Percentiles rank a stretch among this genome's conserved stretches.
phyloP scores from a whole-genome alignment of 1,140 invertebrate species.

The Anastatus disparis region DNA sequence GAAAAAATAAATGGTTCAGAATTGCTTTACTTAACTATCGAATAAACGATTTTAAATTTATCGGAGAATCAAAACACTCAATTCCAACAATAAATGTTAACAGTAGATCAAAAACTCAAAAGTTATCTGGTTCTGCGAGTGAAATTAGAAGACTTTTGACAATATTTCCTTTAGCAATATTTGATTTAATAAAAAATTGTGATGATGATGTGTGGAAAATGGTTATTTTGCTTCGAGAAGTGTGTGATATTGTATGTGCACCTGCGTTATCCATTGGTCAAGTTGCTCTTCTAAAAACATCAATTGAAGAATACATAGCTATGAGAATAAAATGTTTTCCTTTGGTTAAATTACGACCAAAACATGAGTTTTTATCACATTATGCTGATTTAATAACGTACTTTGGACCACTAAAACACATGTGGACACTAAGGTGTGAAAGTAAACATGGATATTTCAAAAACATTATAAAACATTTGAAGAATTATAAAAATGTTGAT shows the following conservation, averaged over 20 bases:
- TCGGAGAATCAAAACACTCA: not conserved
- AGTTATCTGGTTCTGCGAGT: constrained; percentile 18
- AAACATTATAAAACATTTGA: no score
- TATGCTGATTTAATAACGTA: no score
- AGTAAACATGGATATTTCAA: no score
- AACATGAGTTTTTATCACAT: no score
- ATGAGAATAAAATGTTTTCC: no score
- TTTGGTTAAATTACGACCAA: no score
- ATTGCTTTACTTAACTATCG: constrained; percentile 20
- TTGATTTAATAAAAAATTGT: constrained; percentile 11
- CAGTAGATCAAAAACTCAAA: not conserved
- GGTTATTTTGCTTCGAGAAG: not conserved
- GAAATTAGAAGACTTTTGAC: constrained; percentile 4
- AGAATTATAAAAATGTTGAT: no score
- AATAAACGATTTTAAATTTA: constrained; percentile 2
- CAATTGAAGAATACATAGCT: no score
- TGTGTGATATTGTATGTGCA: constrained; percentile 3
- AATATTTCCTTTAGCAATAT: constrained; percentile 14
- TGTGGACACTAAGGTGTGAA: no score
- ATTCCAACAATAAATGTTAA: not conserved
- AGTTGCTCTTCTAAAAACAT: no score
- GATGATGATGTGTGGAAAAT: constrained; percentile 15
- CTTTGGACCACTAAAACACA: no score
- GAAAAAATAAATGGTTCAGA: constrained; percentile 19
- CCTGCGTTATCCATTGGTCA: no score